Conservation (phyloP, 2,113 vertebrate genomes). For the Aix galericulata region DNA sequence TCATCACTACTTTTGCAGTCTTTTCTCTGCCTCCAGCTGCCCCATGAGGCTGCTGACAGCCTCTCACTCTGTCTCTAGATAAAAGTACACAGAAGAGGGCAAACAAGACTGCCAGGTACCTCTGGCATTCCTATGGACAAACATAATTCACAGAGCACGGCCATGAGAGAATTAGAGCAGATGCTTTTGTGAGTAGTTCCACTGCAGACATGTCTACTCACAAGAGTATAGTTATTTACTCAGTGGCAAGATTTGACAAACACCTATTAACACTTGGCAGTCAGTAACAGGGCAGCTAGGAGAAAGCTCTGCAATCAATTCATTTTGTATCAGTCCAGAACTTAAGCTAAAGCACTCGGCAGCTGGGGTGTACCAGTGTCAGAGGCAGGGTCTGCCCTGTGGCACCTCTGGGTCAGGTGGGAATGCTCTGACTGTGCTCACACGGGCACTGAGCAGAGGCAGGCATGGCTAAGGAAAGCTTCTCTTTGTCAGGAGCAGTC, state of each 20-base stretch:
- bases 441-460: not conserved
- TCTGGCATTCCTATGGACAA: not conserved
- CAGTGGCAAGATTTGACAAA: not conserved
- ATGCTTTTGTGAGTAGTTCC: not conserved
- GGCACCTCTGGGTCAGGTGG: not conserved
- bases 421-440: conserved; percentile 1
- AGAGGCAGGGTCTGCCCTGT: not conserved
- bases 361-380: not conserved
- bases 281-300: not conserved
- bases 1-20: not conserved
- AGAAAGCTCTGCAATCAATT: not conserved
- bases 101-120: not conserved
- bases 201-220: not conserved
- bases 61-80: not conserved
- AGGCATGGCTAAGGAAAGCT: not conserved
- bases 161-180: not conserved
- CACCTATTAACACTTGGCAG: not conserved
- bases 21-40: not conserved
- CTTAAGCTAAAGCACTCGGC: not conserved
- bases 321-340: not conserved
- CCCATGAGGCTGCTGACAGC: not conserved
- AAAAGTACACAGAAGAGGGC: not conserved
- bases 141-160: not conserved
- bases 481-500: not conserved
- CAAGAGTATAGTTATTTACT: not conserved